These are phyloP conservation scores for Colletes gigas DNA, from an alignment of 1,140 invertebrate species.

Conservation along the genomic window DNA sequence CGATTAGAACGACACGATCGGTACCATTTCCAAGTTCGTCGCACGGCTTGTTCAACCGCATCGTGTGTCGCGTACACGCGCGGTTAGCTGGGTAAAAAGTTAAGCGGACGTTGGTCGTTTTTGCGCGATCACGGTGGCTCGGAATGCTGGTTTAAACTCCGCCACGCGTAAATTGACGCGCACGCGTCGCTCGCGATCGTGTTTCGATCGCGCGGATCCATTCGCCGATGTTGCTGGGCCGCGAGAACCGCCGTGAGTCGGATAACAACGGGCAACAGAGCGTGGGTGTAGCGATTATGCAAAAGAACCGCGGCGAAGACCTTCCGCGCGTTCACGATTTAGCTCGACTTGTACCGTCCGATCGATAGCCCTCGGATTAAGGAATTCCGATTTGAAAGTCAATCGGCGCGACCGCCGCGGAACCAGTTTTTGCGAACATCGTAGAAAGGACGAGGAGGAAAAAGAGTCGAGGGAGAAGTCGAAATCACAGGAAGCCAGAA, in stretches of 20 bases:
- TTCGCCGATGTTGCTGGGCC: too few species aligned
- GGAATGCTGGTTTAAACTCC: constrained; percentile 46
- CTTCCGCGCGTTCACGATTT: background rate
- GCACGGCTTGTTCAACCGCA: constrained; percentile 31
- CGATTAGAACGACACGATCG: background rate
- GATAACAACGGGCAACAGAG: too few species aligned
- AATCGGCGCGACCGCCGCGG: constrained; percentile 30
- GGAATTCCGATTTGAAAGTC: constrained; percentile 56
- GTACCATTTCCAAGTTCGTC: constrained; percentile 25
- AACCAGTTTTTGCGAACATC: constrained; percentile 50
- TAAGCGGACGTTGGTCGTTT: constrained; percentile 57
- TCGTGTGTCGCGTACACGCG: constrained; percentile 35
- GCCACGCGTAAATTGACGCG: constrained; percentile 17
- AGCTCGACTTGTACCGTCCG: background rate
- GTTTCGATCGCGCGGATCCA: too few species aligned
- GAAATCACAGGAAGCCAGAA: background rate
- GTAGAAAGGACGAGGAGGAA: constrained; percentile 25
- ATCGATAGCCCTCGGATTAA: constrained; percentile 41
- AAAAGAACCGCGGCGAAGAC: background rate
- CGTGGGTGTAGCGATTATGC: background rate
- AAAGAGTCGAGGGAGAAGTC: background rate
- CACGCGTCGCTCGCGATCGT: constrained; percentile 15
- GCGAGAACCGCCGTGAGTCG: too few species aligned
- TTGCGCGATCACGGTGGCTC: constrained; percentile 29
- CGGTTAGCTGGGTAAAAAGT: constrained; percentile 44